Base-by-base conservation (phyloP, 2,113 vertebrate genomes). In the Eulacestoma nigropectus region DNA sequence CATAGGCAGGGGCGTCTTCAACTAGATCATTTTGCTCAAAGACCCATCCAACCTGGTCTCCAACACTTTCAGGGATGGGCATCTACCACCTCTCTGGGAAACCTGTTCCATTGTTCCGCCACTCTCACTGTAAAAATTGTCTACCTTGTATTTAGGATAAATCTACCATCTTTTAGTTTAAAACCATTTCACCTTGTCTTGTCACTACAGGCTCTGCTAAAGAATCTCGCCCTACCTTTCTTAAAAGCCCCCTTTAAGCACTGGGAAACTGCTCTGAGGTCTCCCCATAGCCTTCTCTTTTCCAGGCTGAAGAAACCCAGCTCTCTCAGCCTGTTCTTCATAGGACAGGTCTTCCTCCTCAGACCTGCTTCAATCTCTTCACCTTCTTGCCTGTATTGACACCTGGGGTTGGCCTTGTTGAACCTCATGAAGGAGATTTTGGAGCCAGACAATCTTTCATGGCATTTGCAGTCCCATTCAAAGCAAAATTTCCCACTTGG, bases 101-200 rank as follows among this genome's bases (percentile, higher is more conserved):
- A 32, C 12, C 9, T 67, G 13, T 7, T 11, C 41, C 59, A 56
- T 17, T 23, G 32, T 33, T 29, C 27, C 41, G 41, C 13, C 29
- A 67, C 6, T 50, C 20, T 29, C 0, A 0, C 4, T 4, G 8
- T 32, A 30, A 55, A 42, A 44, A 55, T 7, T 7, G 19, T 73
- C 47, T 50, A 12, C 41, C 5, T 79, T 46, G 7, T 27, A 39
- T n/a, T 32, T 46, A 15, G 15, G 56, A 35, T 39, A 8, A 84
- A 35, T 68, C 32, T 19, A 16, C 25, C 14, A 16, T 68, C 25
- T 53, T 62, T 39, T 56, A 32, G 20, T 39, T 84, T 33, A 26
- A 68, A 89, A 12, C 18, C 3, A n/a, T 72, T 72, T 37, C 3
- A 1, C 17, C 11, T 35, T 56, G 27, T 46, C 29, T 57, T 42